Conservation (phyloP, 2,797 vertebrate genomes). For the Potorous gilbertii region DNA sequence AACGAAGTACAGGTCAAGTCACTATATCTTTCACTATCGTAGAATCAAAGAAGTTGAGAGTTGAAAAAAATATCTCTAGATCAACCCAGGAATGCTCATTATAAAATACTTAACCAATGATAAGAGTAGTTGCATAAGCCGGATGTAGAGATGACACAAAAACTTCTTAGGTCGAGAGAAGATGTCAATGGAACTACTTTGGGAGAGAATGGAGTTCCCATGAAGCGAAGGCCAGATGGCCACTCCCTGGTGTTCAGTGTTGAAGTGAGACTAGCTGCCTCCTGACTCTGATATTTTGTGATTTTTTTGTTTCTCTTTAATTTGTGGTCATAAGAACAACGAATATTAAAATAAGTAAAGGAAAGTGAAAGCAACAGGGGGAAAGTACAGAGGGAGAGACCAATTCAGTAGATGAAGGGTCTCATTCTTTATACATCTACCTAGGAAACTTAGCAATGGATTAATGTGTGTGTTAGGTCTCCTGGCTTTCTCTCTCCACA, state of each 20-base stretch:
- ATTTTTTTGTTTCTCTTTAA: not conserved
- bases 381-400: not conserved
- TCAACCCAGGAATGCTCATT: not conserved
- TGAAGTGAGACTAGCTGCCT: not conserved
- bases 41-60: not conserved
- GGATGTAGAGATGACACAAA: not conserved
- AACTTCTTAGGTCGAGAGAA: not conserved
- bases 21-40: not conserved
- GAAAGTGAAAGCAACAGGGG: not conserved
- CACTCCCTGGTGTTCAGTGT: not conserved
- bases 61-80: not conserved
- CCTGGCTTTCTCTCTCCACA: constrained; percentile 19
- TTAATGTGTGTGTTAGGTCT: constrained; percentile 37
- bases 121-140: not conserved
- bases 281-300: not conserved
- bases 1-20: not conserved
- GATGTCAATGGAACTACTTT: not conserved
- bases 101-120: not conserved
- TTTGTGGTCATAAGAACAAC: not conserved
- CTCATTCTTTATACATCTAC: constrained; percentile 5
- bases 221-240: not conserved
- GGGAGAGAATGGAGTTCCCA: not conserved
- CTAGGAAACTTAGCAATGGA: constrained; percentile 46
- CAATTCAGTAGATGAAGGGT: not conserved
- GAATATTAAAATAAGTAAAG: constrained; percentile 32